Evolutionary conservation across 2,888 invertebrate genomes (phyloP), one percentile per base, ranked within the genome.

Genomic region (Lampropteryx suffumata): DNA sequence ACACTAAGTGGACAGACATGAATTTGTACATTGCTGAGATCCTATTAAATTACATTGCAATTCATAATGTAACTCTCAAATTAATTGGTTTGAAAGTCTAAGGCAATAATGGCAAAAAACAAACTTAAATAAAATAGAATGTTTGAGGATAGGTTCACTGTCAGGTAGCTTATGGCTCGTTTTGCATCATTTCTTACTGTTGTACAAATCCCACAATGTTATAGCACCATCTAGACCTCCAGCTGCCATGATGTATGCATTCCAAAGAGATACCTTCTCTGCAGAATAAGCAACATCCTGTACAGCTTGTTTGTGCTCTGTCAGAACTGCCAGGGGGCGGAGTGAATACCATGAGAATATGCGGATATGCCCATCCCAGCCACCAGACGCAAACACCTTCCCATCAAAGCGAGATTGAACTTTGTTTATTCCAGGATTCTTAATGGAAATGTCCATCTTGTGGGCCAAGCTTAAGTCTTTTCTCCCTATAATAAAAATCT

Each of bases 141-240:
- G 7, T 24, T 26, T 14, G 7, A 53, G 34, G 33, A 48, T 48
- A 47, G 49, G 45, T 32, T 42, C 44, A 27, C 39, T 59, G 60
- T 59, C 61, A 53, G 33, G 46, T 40, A 34, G 41, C 36, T 26
- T 21, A 35, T 2, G 36, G 41, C 35, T 21, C 26, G 9, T 49
- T 9, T 60, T 66, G 67, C 62, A 64, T 73, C 69, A 87, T 60
- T 81, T 73, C 60, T 84, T 87, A 55, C 66, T 73, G 57, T 95
- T 95, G 74, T 95, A 96, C 66, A 96, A 90, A 86, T 95, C 93
- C 96, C 96, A 96, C 47, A 96, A 90, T 3, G 95, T 94, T 62
- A 96, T 94, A 69, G 92, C 92, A 59, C 94, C 94, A 79, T 96
- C 96, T 55, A 94, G 92, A 14, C 95, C 94, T 34, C 93, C 93